phyloP scores from a whole-genome alignment of 2,888 invertebrate species.

The Oscheius sp. region DNA sequence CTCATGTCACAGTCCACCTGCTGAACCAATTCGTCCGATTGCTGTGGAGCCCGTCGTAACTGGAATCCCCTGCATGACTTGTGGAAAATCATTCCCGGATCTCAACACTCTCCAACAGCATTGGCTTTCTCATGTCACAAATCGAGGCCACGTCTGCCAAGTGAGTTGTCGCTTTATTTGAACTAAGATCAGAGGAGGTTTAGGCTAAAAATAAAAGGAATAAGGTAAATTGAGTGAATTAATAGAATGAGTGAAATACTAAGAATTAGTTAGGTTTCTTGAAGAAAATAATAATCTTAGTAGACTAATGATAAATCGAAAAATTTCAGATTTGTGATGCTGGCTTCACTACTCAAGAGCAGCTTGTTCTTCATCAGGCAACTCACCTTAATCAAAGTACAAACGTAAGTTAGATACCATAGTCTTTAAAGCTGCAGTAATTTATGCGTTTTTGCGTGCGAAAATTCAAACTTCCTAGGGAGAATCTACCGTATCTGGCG shows the following conservation, averaged over 20 bases:
- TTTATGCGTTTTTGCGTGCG: neutral
- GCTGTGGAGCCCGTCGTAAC: slow-evolving; percentile 14
- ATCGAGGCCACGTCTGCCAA: slow-evolving; percentile 73
- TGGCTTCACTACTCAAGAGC: slow-evolving; percentile 73
- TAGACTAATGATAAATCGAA: too few species aligned
- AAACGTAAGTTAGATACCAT: slow-evolving; percentile 22
- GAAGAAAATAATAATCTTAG: too few species aligned
- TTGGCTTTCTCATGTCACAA: slow-evolving; percentile 67
- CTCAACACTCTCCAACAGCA: slow-evolving; percentile 45
- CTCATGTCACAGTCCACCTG: slow-evolving; percentile 7
- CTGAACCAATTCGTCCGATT: neutral
- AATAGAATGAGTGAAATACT: too few species aligned
- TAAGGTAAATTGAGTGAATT: too few species aligned
- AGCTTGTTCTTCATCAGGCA: slow-evolving; percentile 71
- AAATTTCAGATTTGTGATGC: slow-evolving; percentile 72
- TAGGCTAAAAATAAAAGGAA: too few species aligned
- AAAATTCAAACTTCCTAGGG: neutral
- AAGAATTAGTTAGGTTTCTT: too few species aligned
- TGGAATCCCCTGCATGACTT: slow-evolving; percentile 9
- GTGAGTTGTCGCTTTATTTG: slow-evolving; percentile 6
- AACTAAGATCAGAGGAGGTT: too few species aligned
- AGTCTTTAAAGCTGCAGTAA: too few species aligned
- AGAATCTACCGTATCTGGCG: neutral
- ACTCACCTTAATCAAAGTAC: slow-evolving; percentile 63
- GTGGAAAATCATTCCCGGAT: slow-evolving; percentile 29